Base-by-base conservation (phyloP, 2,797 vertebrate genomes). In the Rhinoraja longicauda region DNA sequence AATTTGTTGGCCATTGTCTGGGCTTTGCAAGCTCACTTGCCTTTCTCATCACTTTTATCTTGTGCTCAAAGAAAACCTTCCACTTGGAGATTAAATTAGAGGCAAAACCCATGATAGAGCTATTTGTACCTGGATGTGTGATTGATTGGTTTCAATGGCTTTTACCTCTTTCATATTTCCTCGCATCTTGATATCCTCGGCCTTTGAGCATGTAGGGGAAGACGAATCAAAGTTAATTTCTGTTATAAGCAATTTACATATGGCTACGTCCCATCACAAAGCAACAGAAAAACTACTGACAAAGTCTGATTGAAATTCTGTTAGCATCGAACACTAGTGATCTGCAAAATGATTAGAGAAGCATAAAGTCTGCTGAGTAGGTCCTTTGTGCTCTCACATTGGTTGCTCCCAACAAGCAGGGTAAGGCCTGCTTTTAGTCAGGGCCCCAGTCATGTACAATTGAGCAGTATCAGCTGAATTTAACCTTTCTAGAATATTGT, bases 281-380 rank as follows among this genome's bases (percentile, higher is more conserved):
- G 76, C 76, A 78, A 39, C 84, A 88, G 59, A 64, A 32, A 62
- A 67, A 88, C 64, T 88, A 88, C 84, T 32, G 84, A 88, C 82
- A 64, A 64, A 88, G 17, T 67, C 59, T 88, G 64, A 88, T 88
- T 67, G 29, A 88, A 88, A 88, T 88, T 88, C 84, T 88, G 84
- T 88, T 88, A 67, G 64, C 59, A 64, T 88, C n/a, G n/a, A 32
- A 21, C 59, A 88, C 84, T n/a, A 72, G 84, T 10, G 59, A 64
- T 88, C 84, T 88, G 84, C 17, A 77, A 84, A 88, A 88, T 88
- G 84, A 88, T 88, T 88, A 32, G 84, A 67, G 84, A 67, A 88
- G n/a, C 59, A 64, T 62, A 64, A 88, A 19, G 59, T 64, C 84
- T 64, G 59, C 82, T 88, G 84, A 88, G 59, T 88, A 32, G 84